These are phyloP conservation scores for Toxotes lorentzi DNA, from an alignment of 2,797 vertebrate species.

Conservation along the genomic window DNA sequence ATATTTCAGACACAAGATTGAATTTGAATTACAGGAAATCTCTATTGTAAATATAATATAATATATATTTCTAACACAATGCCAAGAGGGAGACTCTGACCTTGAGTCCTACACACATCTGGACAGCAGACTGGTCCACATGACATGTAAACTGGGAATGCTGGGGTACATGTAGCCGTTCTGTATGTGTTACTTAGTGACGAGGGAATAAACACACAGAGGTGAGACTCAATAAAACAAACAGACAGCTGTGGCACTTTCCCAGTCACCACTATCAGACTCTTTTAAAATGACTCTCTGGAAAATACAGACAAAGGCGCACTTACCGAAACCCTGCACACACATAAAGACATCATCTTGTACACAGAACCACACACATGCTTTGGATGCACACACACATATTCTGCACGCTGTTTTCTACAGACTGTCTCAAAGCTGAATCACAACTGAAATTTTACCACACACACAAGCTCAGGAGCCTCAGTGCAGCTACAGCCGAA, in stretches of 20 bases:
- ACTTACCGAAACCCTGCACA: background rate
- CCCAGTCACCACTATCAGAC: conserved; percentile 16
- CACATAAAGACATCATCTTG: background rate
- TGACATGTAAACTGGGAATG: conserved; percentile 47
- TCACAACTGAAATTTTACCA: conserved; percentile 23
- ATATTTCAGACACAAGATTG: background rate
- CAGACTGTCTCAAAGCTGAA: conserved; percentile 29
- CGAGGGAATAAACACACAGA: conserved; percentile 35
- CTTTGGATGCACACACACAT: background rate
- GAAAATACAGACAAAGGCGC: conserved; percentile 1
- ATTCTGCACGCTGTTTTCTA: conserved; percentile 9
- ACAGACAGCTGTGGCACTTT: conserved; percentile 34
- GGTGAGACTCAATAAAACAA: conserved; percentile 39
- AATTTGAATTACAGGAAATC: background rate
- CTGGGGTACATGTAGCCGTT: conserved; percentile 43
- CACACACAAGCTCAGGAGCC: conserved; percentile 30
- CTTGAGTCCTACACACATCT: conserved; percentile 46
- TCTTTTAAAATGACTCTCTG: conserved; percentile 19
- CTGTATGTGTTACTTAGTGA: conserved; percentile 48
- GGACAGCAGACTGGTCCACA: conserved; percentile 42
- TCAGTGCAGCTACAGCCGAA: conserved; percentile 46
- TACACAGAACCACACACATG: background rate
- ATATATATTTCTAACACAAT: background rate
- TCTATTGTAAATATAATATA: background rate
- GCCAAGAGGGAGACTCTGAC: conserved; percentile 24